Percentiles rank a stretch among this genome's conserved stretches.
Evolutionary conservation across 1,140 invertebrate species (phyloP).

Genomic region (Holotrichia oblita): DNA sequence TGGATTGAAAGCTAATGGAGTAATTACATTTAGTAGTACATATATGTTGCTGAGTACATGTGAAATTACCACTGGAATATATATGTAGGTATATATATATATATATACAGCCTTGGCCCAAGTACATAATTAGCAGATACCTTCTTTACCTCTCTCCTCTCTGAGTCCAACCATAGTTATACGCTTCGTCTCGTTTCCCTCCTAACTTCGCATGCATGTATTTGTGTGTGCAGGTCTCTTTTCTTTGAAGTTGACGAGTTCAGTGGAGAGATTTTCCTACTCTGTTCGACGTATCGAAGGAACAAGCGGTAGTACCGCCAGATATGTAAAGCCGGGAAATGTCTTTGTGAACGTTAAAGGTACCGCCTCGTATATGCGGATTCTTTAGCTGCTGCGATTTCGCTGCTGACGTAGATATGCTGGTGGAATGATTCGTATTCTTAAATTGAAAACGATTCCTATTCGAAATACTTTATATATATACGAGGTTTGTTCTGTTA

Average conservation of each 20-base stretch:
- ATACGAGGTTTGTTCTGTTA: too few species aligned
- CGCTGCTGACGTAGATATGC: background rate
- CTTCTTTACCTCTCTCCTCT: background rate
- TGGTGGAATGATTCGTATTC: background rate
- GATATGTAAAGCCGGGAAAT: background rate
- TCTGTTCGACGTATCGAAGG: background rate
- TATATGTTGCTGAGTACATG: background rate
- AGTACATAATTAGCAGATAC: background rate
- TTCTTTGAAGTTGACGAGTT: background rate
- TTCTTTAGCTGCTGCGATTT: background rate
- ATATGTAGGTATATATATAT: background rate
- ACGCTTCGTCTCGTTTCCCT: background rate
- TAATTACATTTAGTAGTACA: background rate
- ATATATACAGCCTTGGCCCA: background rate
- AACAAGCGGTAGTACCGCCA: background rate
- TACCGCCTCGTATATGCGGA: background rate
- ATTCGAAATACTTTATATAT: too few species aligned
- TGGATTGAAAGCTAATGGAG: constrained; percentile 31
- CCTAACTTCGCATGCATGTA: background rate
- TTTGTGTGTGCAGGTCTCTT: background rate
- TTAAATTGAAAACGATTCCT: background rate
- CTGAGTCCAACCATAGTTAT: too few species aligned
- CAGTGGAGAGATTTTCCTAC: background rate
- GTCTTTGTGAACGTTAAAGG: constrained; percentile 8
- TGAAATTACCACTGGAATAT: background rate